These are phyloP conservation scores for Aselliscus stoliczkanus DNA, from an alignment of 2,797 vertebrate genomes.

Conservation along the genomic window DNA sequence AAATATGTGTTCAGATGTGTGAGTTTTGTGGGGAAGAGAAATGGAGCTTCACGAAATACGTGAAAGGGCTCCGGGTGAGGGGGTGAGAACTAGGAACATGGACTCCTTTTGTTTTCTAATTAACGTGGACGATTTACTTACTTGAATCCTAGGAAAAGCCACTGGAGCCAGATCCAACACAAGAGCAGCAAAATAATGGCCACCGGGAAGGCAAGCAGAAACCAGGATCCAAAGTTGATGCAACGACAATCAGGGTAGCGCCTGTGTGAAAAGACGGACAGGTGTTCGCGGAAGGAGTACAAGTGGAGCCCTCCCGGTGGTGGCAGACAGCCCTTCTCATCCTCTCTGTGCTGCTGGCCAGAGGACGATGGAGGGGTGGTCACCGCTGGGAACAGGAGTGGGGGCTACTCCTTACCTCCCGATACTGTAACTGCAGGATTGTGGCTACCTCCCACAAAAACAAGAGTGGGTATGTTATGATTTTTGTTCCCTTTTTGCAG, in stretches of 20 bases:
- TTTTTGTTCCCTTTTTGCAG: background rate
- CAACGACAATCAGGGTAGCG: slow-evolving; percentile 87
- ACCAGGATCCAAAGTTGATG: slow-evolving; percentile 94
- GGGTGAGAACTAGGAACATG: background rate
- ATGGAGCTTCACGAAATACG: accelerated
- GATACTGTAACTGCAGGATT: background rate
- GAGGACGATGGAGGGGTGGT: background rate
- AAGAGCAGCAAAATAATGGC: slow-evolving; percentile 86
- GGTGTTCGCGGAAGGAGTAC: background rate
- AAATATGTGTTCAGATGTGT: background rate
- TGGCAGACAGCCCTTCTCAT: background rate
- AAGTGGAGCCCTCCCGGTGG: accelerated
- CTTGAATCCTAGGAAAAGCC: slow-evolving; percentile 92
- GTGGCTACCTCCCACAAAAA: background rate
- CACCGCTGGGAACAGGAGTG: background rate
- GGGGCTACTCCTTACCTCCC: background rate
- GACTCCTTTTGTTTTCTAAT: background rate
- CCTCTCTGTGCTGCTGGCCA: background rate
- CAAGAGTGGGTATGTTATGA: background rate
- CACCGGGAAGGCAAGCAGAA: slow-evolving; percentile 89
- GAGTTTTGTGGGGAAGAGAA: background rate
- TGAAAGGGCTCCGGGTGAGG: background rate
- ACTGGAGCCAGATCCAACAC: slow-evolving; percentile 92
- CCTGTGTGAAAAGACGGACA: slow-evolving; percentile 74
- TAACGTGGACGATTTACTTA: slow-evolving; percentile 80